Conservation (phyloP, 1,140 invertebrate species). For the Atta texana region DNA sequence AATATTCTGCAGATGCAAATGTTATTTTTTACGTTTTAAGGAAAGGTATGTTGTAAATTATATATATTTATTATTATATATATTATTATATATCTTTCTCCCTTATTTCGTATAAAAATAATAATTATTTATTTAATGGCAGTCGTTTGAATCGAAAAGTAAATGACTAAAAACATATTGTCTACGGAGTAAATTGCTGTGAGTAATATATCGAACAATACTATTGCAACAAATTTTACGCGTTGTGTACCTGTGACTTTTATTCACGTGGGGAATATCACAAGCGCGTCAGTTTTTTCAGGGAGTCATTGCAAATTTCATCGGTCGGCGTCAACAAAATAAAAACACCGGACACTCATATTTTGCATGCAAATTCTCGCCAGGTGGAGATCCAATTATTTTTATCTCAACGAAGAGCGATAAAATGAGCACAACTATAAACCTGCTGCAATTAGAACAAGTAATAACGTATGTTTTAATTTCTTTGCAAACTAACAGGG, state of each 20-base stretch:
- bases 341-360: conserved; percentile 63
- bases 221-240: conserved; percentile 44
- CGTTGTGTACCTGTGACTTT: conserved; percentile 41
- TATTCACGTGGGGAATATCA: conserved; percentile 36
- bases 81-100: not conserved
- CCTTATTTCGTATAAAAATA: not conserved
- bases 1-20: not conserved
- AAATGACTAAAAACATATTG: conserved; percentile 37
- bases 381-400: conserved; percentile 69
- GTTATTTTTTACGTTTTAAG: not conserved
- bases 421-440: conserved; percentile 63
- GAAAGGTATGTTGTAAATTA: not conserved
- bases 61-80: too few relatives aligned
- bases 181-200: conserved; percentile 25
- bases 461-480: conserved; percentile 69
- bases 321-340: conserved; percentile 57
- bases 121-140: conserved; percentile 26
- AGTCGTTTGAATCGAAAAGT: conserved; percentile 1
- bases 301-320: conserved; percentile 47
- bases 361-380: conserved; percentile 67
- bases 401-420: conserved; percentile 63
- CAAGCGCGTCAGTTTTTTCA: conserved; percentile 48
- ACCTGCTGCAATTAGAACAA: conserved; percentile 67
- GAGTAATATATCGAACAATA: conserved; percentile 48
- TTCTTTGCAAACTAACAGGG: conserved; percentile 55